phyloP scores from a whole-genome alignment of 2,797 vertebrate species.

The Betta splendens region DNA sequence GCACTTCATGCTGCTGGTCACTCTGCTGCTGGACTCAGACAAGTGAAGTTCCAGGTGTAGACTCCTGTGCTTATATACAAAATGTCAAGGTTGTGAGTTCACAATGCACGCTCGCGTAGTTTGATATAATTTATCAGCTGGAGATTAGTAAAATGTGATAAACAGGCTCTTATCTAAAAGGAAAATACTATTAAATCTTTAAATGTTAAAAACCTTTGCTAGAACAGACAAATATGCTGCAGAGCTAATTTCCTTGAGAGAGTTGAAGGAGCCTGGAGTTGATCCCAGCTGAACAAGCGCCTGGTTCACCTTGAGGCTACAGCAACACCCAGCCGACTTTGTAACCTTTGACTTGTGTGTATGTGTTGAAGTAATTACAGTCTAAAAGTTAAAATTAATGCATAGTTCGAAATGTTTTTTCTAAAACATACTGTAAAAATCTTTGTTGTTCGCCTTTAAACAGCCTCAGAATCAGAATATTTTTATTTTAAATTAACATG shows the following conservation, averaged over 20 bases:
- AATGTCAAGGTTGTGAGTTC: slow-evolving; percentile 32
- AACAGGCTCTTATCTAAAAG: neutral
- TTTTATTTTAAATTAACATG: too few species aligned
- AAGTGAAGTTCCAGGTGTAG: slow-evolving; percentile 5
- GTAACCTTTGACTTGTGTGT: too few species aligned
- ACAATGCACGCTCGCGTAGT: slow-evolving; percentile 37
- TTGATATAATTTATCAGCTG: slow-evolving; percentile 28
- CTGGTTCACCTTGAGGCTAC: too few species aligned
- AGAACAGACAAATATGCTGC: neutral
- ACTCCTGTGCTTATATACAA: slow-evolving; percentile 50
- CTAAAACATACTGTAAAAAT: too few species aligned
- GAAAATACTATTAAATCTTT: slow-evolving; percentile 18
- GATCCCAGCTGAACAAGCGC: too few species aligned
- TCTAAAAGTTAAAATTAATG: too few species aligned
- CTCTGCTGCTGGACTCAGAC: slow-evolving; percentile 15
- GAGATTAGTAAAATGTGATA: slow-evolving; percentile 44
- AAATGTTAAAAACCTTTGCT: neutral
- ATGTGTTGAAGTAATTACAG: too few species aligned
- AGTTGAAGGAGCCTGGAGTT: too few species aligned
- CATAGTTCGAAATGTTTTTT: too few species aligned
- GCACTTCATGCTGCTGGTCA: slow-evolving; percentile 50
- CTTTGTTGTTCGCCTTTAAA: too few species aligned
- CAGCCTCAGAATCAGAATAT: too few species aligned
- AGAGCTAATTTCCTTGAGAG: neutral
- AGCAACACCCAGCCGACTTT: neutral